Evolutionary conservation across 1,140 invertebrate species (phyloP).

Genomic region (Nasonia longicornis): DNA sequence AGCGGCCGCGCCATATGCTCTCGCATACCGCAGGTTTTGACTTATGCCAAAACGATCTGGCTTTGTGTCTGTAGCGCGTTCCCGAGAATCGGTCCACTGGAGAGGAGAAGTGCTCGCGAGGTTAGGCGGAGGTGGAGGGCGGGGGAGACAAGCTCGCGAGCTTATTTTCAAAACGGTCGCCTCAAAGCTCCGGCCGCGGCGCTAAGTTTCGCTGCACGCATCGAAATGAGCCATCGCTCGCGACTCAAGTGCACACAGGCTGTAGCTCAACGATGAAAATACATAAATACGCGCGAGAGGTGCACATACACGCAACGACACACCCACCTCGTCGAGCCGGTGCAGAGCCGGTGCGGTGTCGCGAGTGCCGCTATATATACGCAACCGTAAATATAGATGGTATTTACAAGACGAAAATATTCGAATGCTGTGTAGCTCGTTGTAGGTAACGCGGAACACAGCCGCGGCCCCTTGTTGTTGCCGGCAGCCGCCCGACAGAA

Average conservation of each 20-base stretch:
- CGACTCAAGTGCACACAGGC: conserved; percentile 27
- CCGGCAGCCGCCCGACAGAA: conserved; percentile 30
- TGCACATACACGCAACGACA: conserved; percentile 51
- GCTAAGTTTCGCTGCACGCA: conserved; percentile 49
- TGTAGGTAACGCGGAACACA: conserved; percentile 43
- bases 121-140: conserved; percentile 6
- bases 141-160: conserved; percentile 44
- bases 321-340: conserved; percentile 62
- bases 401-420: conserved; percentile 66
- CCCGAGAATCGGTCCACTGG: conserved; percentile 28
- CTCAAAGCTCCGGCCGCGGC: conserved; percentile 36
- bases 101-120: background rate
- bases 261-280: conserved; percentile 53
- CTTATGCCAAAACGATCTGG: conserved; percentile 67
- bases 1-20: conserved; percentile 53
- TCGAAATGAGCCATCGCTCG: conserved; percentile 63
- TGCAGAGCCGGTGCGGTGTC: conserved; percentile 52
- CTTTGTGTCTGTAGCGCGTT: conserved; percentile 60
- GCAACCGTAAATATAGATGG: conserved; percentile 64
- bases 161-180: conserved; percentile 35
- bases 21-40: conserved; percentile 64
- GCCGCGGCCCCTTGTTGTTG: background rate
- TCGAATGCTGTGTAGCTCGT: conserved; percentile 57
- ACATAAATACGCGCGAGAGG: conserved; percentile 37
- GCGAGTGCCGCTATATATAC: conserved; percentile 64